A percentile compares a stretch with the other conserved stretches of the same genome.
These are phyloP conservation scores for Hemiprocne comata DNA, from an alignment of 2,113 vertebrate species.

Conservation along the genomic window DNA sequence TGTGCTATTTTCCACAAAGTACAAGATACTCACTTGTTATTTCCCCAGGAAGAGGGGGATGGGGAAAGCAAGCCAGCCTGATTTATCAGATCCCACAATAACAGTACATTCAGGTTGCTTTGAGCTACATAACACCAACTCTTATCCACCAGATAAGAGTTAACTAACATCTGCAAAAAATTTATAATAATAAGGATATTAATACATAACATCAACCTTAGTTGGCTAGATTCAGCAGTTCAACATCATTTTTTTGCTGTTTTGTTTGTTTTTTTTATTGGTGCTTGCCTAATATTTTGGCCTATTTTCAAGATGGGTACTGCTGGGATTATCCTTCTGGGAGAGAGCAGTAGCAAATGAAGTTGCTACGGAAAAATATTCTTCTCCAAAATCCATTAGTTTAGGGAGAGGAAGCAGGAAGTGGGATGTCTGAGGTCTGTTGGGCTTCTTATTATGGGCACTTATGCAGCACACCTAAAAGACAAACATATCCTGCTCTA, in stretches of 20 bases:
- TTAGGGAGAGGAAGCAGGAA: rapidly evolving
- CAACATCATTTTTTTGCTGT: background rate
- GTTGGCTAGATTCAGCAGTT: background rate
- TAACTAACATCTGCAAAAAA: background rate
- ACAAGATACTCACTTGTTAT: rapidly evolving
- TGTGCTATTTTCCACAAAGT: rapidly evolving
- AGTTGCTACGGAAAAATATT: background rate
- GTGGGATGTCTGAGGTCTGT: rapidly evolving
- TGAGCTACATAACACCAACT: background rate
- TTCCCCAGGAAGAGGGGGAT: background rate
- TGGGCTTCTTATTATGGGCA: background rate
- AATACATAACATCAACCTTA: background rate
- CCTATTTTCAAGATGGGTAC: background rate
- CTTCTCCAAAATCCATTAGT: background rate
- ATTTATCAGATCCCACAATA: background rate
- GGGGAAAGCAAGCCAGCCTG: background rate
- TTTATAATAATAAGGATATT: background rate
- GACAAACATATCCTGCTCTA: background rate
- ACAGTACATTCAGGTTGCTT: background rate
- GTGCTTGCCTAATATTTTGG: background rate
- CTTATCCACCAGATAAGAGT: background rate
- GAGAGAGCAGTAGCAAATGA: background rate
- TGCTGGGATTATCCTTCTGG: background rate
- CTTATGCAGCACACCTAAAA: background rate
- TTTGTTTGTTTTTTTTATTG: background rate